phyloP scores from a whole-genome alignment of 2,888 invertebrate species.

The Caenorhabditis sp. region DNA sequence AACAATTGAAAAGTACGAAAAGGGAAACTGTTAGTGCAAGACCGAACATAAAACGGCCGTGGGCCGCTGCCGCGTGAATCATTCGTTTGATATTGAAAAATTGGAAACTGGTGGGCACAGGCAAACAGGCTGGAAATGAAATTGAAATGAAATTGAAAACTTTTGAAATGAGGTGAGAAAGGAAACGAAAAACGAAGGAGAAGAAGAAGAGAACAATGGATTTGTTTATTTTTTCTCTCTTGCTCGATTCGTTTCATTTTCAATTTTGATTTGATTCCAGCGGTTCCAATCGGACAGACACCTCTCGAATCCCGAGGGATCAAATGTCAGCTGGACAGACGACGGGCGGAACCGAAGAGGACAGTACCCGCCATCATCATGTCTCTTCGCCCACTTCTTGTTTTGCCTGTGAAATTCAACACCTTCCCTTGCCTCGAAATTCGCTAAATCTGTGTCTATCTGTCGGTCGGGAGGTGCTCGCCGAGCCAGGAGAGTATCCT shows the following conservation, averaged over 20 bases:
- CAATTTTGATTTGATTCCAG: neutral
- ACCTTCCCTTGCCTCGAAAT: slow-evolving; percentile 51
- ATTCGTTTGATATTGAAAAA: slow-evolving; percentile 6
- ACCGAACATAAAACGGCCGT: slow-evolving; percentile 1
- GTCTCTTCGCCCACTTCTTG: slow-evolving; percentile 27
- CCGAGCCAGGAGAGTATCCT: slow-evolving; percentile 24
- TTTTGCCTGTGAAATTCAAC: slow-evolving; percentile 62
- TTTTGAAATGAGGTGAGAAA: neutral
- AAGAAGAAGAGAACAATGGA: neutral
- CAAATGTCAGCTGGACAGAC: neutral
- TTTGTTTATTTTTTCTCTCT: slow-evolving; percentile 8
- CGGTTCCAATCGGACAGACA: neutral
- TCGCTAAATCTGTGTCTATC: slow-evolving; percentile 35
- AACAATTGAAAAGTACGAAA: slow-evolving; percentile 9
- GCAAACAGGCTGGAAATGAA: neutral
- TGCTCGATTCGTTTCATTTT: too few relatives aligned
- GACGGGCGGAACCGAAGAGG: too few relatives aligned
- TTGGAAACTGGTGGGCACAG: neutral
- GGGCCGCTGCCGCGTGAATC: neutral
- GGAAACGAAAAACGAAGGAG: too few relatives aligned
- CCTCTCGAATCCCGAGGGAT: neutral
- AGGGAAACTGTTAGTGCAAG: neutral
- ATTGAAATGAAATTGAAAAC: slow-evolving; percentile 1
- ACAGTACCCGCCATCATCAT: slow-evolving; percentile 5
- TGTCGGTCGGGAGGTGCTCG: neutral